These are phyloP conservation scores for Chrysaora quinquecirrha DNA, from an alignment of 30 jellyfish, hydroid and myxozoan species.

Conservation along the genomic window DNA sequence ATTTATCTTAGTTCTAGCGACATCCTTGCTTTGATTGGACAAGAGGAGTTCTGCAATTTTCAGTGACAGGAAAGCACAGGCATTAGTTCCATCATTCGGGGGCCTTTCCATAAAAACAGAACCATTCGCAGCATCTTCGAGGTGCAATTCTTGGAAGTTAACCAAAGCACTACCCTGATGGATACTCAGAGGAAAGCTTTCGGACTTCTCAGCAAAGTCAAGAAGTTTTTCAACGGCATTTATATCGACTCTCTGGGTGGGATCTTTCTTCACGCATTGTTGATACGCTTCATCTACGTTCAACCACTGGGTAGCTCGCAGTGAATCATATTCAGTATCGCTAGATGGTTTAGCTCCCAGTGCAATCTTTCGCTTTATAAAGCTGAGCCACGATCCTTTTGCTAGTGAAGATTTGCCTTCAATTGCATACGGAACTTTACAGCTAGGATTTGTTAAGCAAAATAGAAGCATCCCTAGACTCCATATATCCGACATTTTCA, in stretches of 20 bases:
- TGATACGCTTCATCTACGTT: neutral
- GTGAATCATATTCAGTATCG: neutral
- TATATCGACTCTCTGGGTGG: neutral
- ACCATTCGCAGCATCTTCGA: too few species aligned
- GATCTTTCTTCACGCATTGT: neutral
- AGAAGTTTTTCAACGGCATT: neutral
- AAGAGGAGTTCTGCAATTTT: too few species aligned
- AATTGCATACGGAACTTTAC: neutral
- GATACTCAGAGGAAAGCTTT: neutral
- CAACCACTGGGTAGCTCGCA: conserved; percentile 18
- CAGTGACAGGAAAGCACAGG: conserved; percentile 1
- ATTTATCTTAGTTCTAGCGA: neutral
- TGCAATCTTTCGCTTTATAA: neutral
- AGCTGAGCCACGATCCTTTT: neutral
- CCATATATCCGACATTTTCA: conserved; percentile 23
- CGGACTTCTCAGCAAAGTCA: neutral
- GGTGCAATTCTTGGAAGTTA: too few species aligned
- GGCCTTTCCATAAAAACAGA: too few species aligned
- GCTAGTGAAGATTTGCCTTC: neutral
- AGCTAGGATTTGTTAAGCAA: conserved; percentile 5
- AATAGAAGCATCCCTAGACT: conserved; percentile 27
- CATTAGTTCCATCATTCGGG: conserved; percentile 9
- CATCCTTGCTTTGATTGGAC: neutral
- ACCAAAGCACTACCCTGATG: neutral
- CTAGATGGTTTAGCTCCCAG: neutral